Evolutionary conservation across 2,113 vertebrate species (phyloP).

Genomic region (Alexandromys fortis): DNA sequence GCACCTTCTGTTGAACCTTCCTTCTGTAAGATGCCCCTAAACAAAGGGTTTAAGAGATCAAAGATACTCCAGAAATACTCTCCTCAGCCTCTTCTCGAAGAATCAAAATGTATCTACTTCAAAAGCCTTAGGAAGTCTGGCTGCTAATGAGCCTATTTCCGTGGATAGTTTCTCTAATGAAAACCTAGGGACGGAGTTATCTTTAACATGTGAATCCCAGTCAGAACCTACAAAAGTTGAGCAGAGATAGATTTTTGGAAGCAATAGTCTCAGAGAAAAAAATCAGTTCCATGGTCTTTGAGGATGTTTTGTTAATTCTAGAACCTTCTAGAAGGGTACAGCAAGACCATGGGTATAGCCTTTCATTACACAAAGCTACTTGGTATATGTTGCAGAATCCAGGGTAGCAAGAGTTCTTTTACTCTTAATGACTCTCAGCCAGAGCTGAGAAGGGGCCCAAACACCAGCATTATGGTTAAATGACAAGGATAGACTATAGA

Average conservation of each 20-base stretch:
- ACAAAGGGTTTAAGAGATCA: background rate
- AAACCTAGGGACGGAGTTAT: background rate
- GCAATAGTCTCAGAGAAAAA: background rate
- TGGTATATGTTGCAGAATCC: background rate
- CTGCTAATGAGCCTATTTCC: background rate
- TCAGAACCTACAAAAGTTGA: background rate
- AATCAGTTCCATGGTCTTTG: background rate
- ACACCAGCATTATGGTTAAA: background rate
- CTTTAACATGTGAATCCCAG: background rate
- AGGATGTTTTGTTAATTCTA: conserved; percentile 3
- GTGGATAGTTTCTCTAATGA: background rate
- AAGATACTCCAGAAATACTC: background rate
- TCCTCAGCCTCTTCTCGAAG: background rate
- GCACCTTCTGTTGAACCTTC: background rate
- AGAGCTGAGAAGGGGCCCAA: background rate
- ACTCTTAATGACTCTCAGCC: background rate
- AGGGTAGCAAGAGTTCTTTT: background rate
- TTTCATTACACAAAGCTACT: background rate
- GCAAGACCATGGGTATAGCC: background rate
- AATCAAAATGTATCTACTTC: background rate
- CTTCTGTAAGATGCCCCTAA: background rate
- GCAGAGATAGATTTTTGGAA: conserved; percentile 32
- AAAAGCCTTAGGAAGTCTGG: background rate
- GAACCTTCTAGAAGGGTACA: background rate
- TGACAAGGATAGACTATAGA: background rate